Evolutionary conservation across 2,888 invertebrate species (phyloP).

Genomic region (Branchellion lobata): DNA sequence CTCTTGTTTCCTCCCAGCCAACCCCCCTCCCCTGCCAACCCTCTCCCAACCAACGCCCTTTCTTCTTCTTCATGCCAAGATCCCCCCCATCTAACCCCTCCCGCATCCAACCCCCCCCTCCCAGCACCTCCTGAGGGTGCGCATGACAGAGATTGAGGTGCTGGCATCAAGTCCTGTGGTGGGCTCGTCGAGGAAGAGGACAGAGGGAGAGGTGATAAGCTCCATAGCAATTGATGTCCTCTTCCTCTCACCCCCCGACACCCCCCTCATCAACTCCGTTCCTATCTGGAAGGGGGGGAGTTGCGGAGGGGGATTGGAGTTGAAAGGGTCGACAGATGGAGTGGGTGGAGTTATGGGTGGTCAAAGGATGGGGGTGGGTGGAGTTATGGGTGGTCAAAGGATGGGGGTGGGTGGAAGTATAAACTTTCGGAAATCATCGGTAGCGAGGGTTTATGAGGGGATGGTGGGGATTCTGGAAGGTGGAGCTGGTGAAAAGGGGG

Average conservation of each 20-base stretch:
- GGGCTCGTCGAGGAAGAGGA: slow-evolving; percentile 62
- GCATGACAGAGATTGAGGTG: slow-evolving; percentile 61
- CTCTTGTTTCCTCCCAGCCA: no score
- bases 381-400: no score
- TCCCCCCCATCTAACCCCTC: no score
- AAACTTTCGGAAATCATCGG: not conserved
- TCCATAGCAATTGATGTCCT: slow-evolving; percentile 62
- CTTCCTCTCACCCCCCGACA: slow-evolving; percentile 62
- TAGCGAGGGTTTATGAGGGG: not conserved
- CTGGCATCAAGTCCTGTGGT: slow-evolving; percentile 62
- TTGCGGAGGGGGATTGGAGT: not conserved
- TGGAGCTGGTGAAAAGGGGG: not conserved
- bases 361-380: not conserved
- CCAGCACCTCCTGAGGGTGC: not conserved
- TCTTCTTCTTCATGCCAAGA: no score
- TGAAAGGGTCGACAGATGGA: not conserved
- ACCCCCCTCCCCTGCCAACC: no score
- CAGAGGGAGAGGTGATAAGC: slow-evolving; percentile 60
- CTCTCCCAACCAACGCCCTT: no score
- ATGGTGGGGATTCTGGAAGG: not conserved
- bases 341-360: no score
- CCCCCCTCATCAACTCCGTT: slow-evolving; percentile 61
- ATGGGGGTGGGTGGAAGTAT: not conserved
- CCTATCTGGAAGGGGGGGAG: slow-evolving; percentile 57
- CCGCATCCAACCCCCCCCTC: no score